These are phyloP conservation scores for Pseudochaenichthys georgianus DNA, from an alignment of 2,797 vertebrate species.

Conservation along the genomic window DNA sequence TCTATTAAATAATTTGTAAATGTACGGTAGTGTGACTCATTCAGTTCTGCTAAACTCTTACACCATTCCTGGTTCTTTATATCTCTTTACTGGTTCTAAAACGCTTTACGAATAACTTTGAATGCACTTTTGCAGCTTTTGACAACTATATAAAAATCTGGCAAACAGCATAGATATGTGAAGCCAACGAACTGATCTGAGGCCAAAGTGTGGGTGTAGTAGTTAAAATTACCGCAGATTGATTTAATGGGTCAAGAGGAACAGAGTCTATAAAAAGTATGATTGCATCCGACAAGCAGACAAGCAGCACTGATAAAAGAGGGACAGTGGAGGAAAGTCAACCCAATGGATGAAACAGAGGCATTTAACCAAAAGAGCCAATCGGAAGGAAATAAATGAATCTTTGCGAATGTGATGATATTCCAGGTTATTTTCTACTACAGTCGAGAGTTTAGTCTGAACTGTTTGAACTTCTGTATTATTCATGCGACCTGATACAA, in stretches of 20 bases:
- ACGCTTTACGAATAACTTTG: background rate
- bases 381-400: background rate
- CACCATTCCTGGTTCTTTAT: no score
- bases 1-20: background rate
- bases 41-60: background rate
- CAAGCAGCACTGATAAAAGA: background rate
- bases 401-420: background rate
- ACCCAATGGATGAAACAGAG: background rate
- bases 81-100: no score
- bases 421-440: background rate
- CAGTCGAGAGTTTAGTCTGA: no score
- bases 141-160: background rate
- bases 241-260: slow-evolving; percentile 8
- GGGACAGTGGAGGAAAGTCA: background rate
- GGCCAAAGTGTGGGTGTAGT: background rate
- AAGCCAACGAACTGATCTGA: background rate
- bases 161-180: background rate
- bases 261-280: background rate
- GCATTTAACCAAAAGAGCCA: no score
- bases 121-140: slow-evolving; percentile 3
- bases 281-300: background rate
- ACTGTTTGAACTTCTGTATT: background rate
- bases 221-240: slow-evolving; percentile 1
- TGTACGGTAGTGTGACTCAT: background rate
- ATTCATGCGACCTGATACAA: background rate